Percentiles rank a stretch among this genome's conserved stretches.
Evolutionary conservation across 2,113 vertebrate species (phyloP).

Genomic region (Lophochroa leadbeateri): DNA sequence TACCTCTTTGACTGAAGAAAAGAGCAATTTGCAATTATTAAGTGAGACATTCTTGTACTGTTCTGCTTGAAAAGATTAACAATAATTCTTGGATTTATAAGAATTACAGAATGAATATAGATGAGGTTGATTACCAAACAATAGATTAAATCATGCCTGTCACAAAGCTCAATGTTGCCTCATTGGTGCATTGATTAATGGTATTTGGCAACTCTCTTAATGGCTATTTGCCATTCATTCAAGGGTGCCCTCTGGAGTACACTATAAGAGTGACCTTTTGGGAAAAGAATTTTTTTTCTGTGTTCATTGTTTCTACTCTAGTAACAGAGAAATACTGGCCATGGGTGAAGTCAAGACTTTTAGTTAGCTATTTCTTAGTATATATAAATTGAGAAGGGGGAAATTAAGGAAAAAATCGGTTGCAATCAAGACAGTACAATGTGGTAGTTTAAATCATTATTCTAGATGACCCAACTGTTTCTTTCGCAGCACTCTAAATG

Average conservation of each 20-base stretch:
- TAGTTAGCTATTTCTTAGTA: neutral
- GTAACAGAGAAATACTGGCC: neutral
- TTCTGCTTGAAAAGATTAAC: slow-evolving; percentile 41
- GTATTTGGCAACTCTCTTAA: slow-evolving; percentile 27
- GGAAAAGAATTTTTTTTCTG: neutral
- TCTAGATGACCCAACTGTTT: neutral
- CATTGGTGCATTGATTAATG: slow-evolving; percentile 30
- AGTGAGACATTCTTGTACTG: slow-evolving; percentile 45
- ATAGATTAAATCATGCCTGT: slow-evolving; percentile 50
- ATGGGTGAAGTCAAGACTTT: neutral
- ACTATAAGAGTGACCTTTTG: neutral
- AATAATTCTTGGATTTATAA: slow-evolving; percentile 29
- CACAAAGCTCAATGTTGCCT: slow-evolving; percentile 8
- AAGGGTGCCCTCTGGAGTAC: slow-evolving; percentile 3
- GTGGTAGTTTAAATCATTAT: neutral
- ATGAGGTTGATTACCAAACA: slow-evolving; percentile 52
- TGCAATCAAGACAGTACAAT: neutral
- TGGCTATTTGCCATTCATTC: slow-evolving; percentile 50
- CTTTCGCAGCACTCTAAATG: neutral
- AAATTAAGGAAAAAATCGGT: neutral
- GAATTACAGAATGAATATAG: slow-evolving; percentile 29
- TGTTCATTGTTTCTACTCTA: neutral
- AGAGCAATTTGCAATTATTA: slow-evolving; percentile 51
- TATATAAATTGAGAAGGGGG: neutral
- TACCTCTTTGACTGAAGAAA: slow-evolving; percentile 53